These are phyloP conservation scores for Ammospiza maritima DNA, from an alignment of 2,797 vertebrate genomes.

Conservation along the genomic window DNA sequence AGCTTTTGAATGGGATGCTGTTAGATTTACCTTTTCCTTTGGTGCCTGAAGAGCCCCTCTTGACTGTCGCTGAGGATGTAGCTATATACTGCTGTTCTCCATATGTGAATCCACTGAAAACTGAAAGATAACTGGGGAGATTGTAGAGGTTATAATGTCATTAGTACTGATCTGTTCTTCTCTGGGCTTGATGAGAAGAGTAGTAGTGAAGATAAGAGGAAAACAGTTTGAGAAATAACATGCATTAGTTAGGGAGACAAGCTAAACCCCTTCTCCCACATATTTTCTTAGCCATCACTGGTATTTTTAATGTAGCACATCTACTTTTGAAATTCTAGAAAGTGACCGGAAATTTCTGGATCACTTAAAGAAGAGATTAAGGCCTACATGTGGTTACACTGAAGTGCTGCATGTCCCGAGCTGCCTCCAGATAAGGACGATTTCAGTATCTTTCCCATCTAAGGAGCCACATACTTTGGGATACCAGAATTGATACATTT, in stretches of 20 bases:
- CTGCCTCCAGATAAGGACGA: not conserved
- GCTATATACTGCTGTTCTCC: not conserved
- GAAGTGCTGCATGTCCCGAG: fast-evolving
- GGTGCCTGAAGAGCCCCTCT: not conserved
- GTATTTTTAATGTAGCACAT: not conserved
- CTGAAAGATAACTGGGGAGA: not conserved
- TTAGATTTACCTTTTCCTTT: not conserved
- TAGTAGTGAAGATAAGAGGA: not conserved
- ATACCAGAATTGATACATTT: not conserved
- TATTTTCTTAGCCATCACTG: not conserved
- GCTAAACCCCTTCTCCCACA: not conserved
- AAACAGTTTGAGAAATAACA: not conserved
- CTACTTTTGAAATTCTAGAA: slow-evolving; percentile 10
- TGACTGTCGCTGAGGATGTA: not conserved
- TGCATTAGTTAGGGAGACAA: not conserved
- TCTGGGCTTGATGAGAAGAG: not conserved
- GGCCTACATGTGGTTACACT: not conserved
- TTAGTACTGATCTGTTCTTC: not conserved
- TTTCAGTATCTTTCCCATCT: not conserved
- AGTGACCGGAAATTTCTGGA: not conserved
- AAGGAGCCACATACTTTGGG: not conserved
- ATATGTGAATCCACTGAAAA: not conserved
- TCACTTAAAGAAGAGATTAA: not conserved
- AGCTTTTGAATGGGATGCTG: not conserved
- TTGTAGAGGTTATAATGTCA: not conserved